These are phyloP conservation scores for Oreochromis tanganicae DNA, from an alignment of 2,113 vertebrate genomes.

Conservation along the genomic window DNA sequence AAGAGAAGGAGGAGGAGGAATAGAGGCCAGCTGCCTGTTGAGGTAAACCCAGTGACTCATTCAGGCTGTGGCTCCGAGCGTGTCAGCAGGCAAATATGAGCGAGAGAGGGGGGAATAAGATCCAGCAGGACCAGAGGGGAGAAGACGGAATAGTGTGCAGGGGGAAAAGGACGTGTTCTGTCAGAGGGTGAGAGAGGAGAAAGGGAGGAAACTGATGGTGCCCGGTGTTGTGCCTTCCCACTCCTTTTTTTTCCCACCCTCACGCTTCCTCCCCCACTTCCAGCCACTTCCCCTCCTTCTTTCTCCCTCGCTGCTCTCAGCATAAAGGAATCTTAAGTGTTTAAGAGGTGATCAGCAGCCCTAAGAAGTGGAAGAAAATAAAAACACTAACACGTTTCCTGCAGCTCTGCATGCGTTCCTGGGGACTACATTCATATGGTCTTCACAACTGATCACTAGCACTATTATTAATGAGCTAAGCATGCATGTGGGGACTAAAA, in stretches of 20 bases:
- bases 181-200: constrained; percentile 12
- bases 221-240: not conserved
- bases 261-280: not conserved
- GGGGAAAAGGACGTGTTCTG: not conserved
- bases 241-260: not conserved
- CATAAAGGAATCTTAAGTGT: not conserved
- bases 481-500: not conserved
- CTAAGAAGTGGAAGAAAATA: not conserved
- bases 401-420: not conserved
- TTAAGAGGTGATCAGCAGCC: not conserved
- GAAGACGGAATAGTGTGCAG: not conserved
- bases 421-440: not conserved
- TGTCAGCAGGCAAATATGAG: constrained; percentile 9
- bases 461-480: not conserved
- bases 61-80: constrained; percentile 20
- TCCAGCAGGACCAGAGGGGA: not conserved
- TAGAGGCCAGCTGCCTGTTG: constrained; percentile 1
- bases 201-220: constrained; percentile 37
- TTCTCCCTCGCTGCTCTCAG: not conserved
- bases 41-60: constrained; percentile 46
- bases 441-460: not conserved
- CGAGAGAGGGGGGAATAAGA: not conserved
- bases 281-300: not conserved
- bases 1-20: not conserved
- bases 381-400: not conserved